Evolutionary conservation across 2,113 vertebrate species (phyloP).

Genomic region (Marcusenius ussheri): DNA sequence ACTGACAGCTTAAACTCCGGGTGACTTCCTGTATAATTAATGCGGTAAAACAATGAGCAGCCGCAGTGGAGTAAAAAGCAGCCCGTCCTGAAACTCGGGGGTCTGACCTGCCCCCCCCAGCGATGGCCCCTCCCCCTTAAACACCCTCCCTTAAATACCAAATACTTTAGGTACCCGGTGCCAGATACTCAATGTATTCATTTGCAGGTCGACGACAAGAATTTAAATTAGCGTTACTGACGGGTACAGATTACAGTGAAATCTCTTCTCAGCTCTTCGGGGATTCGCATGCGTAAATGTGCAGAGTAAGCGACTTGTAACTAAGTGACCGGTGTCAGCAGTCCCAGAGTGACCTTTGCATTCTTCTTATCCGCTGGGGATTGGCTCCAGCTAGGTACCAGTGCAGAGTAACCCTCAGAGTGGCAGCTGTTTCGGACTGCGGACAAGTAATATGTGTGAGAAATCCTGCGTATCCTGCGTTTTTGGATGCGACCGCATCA

Average conservation of each 20-base stretch:
- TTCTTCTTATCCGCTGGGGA: neutral
- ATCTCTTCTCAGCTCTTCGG: neutral
- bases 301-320: neutral
- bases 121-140: neutral
- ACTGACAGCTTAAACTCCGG: neutral
- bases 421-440: neutral
- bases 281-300: neutral
- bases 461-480: neutral
- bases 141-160: neutral
- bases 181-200: neutral
- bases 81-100: neutral
- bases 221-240: neutral
- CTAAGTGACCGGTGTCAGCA: neutral
- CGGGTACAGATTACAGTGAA: neutral
- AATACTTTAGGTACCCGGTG: neutral
- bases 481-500: neutral
- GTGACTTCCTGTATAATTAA: conserved; percentile 2
- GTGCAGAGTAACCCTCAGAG: neutral
- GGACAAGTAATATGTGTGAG: neutral
- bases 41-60: neutral
- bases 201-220: neutral
- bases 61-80: neutral
- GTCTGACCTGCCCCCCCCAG: neutral
- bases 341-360: neutral
- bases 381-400: neutral